A percentile compares a stretch with the other conserved stretches of the same genome.
These are phyloP conservation scores for Salmo trutta DNA, from an alignment of 2,797 vertebrate genomes.

Conservation along the genomic window DNA sequence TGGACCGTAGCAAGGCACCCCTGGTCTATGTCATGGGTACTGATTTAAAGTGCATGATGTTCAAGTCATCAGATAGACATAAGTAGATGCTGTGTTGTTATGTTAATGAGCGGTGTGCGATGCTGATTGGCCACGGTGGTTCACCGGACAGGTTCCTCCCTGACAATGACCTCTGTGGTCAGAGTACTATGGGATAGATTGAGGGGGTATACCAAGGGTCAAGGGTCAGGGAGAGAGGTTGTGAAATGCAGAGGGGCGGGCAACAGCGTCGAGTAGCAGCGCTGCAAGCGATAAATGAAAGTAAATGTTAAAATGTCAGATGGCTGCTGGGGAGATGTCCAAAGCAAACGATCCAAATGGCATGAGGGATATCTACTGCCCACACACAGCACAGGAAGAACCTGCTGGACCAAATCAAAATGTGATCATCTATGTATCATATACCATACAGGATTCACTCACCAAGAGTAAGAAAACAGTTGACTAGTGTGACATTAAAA, in stretches of 20 bases:
- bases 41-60: constrained; percentile 45
- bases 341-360: constrained; percentile 43
- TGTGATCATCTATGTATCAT: not conserved
- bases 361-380: constrained; percentile 39
- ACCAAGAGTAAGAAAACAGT: not conserved
- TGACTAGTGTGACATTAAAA: not conserved
- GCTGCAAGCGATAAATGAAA: constrained; percentile 35
- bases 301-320: constrained; percentile 38
- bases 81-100: constrained; percentile 23
- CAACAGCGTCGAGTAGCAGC: constrained; percentile 14
- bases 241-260: constrained; percentile 3
- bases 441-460: not conserved
- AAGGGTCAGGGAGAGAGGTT: not conserved
- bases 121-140: constrained; percentile 23
- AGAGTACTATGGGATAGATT: not conserved
- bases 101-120: not conserved
- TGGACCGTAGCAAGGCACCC: too few relatives aligned
- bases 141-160: constrained; percentile 14
- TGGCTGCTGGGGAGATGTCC: constrained; percentile 42
- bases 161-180: not conserved
- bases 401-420: constrained; percentile 2
- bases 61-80: constrained; percentile 43
- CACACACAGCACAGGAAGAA: constrained; percentile 24
- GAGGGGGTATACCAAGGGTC: not conserved
- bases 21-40: constrained; percentile 18